A percentile compares a stretch with the other conserved stretches of the same genome.
Conservation (phyloP, 2,888 invertebrate genomes). For the Stegana nigrithorax region DNA sequence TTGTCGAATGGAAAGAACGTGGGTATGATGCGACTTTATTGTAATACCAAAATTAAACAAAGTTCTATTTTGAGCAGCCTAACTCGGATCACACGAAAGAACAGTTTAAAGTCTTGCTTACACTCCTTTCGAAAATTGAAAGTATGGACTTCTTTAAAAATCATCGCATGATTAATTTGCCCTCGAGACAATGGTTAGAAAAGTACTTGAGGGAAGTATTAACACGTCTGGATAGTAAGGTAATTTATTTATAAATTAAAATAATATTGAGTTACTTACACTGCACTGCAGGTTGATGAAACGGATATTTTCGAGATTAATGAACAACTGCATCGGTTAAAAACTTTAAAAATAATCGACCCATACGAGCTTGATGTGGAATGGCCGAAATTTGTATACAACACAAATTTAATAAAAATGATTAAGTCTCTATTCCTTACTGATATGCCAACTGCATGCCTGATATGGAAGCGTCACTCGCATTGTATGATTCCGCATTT, state of each 20-base stretch:
- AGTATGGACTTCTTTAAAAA: conserved; percentile 61
- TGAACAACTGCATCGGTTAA: conserved; percentile 64
- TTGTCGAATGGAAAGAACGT: conserved; percentile 50
- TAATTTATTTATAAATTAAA: conserved; percentile 27
- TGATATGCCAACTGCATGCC: conserved; percentile 63
- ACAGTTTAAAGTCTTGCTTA: conserved; percentile 51
- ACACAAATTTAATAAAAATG: conserved; percentile 60
- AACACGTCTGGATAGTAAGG: conserved; percentile 60
- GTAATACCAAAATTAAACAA: too few relatives aligned
- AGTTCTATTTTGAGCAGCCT: conserved; percentile 31
- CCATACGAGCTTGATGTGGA: conserved; percentile 65
- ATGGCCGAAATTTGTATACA: conserved; percentile 67
- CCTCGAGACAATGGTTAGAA: conserved; percentile 55
- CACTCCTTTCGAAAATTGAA: conserved; percentile 54
- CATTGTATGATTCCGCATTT: conserved; percentile 59
- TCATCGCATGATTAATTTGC: conserved; percentile 60
- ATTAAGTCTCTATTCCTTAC: conserved; percentile 60
- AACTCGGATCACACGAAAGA: conserved; percentile 40
- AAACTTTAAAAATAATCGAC: conserved; percentile 66
- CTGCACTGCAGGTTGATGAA: conserved; percentile 49
- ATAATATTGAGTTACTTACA: not conserved
- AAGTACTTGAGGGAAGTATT: conserved; percentile 59
- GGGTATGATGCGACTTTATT: too few relatives aligned
- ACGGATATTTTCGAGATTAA: conserved; percentile 60
- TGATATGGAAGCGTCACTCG: conserved; percentile 67